Evolutionary conservation across 2,797 vertebrate genomes (phyloP).

Genomic region (Myiothlypis coronata): DNA sequence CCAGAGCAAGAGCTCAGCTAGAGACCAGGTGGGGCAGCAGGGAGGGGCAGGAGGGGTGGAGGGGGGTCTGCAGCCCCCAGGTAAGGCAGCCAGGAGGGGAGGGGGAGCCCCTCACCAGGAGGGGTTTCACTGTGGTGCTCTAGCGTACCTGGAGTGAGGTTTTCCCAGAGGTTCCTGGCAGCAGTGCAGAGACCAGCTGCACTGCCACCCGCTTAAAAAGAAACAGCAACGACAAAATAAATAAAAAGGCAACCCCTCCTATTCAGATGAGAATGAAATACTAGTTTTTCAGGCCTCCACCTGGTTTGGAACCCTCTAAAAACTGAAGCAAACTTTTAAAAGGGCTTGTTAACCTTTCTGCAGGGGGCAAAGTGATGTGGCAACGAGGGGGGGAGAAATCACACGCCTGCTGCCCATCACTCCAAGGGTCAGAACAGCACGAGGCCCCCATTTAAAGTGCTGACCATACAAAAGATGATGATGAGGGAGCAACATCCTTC

Average conservation of each 20-base stretch:
- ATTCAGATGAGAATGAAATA: not conserved
- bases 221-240: constrained; percentile 24
- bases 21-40: not conserved
- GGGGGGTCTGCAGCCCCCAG: not conserved
- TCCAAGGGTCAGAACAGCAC: not conserved
- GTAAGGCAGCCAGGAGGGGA: constrained; percentile 22
- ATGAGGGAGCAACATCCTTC: constrained; percentile 20
- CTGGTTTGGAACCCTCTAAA: not conserved
- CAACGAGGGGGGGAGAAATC: not conserved
- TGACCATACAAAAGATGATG: not conserved
- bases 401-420: not conserved
- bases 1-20: not conserved
- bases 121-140: constrained; percentile 20
- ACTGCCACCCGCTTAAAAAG: not conserved
- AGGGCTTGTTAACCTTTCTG: not conserved
- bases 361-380: not conserved
- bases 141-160: constrained; percentile 64
- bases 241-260: constrained; percentile 39
- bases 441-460: constrained; percentile 50
- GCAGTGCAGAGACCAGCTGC: constrained; percentile 57
- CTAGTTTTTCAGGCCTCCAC: not conserved
- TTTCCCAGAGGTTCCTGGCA: constrained; percentile 54
- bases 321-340: constrained; percentile 13
- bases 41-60: not conserved
- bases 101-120: constrained; percentile 52